phyloP scores from a whole-genome alignment of 1,140 invertebrate species.

The Conus ventricosus region DNA sequence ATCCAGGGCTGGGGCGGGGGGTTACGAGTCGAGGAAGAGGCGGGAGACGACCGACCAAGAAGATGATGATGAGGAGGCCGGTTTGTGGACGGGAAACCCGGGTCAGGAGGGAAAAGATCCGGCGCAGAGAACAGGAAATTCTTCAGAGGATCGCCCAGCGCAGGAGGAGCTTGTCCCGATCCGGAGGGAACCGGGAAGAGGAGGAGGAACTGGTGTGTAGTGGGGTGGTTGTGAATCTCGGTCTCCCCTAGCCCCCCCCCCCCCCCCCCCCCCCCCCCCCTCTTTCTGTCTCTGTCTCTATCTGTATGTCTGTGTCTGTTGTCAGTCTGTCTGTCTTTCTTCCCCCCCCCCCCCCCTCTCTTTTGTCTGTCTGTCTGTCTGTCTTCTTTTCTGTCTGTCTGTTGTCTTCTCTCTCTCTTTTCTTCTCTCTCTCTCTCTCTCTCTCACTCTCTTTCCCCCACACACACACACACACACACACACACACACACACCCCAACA shows the following conservation, averaged over 20 bases:
- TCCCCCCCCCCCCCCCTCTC: background rate
- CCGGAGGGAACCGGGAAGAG: slow-evolving; percentile 44
- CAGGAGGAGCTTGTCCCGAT: slow-evolving; percentile 65
- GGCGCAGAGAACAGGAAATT: slow-evolving; percentile 53
- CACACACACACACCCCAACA: background rate
- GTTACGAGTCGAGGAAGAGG: slow-evolving; percentile 34
- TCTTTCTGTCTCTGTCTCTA: background rate
- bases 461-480: background rate
- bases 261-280: background rate
- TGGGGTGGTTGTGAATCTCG: background rate
- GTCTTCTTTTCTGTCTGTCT: background rate
- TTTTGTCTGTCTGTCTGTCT: background rate
- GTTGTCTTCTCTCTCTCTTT: background rate
- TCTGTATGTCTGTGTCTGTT: slow-evolving; percentile 10
- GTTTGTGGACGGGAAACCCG: slow-evolving; percentile 32
- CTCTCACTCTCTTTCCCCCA: slow-evolving; percentile 1
- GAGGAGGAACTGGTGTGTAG: slow-evolving; percentile 58
- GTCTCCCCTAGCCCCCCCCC: background rate
- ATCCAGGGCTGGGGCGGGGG: slow-evolving; percentile 35
- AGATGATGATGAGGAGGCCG: slow-evolving; percentile 33
- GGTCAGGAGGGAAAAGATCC: slow-evolving; percentile 43
- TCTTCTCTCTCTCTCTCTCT: slow-evolving; percentile 11
- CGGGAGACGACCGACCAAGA: slow-evolving; percentile 35
- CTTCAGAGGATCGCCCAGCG: slow-evolving; percentile 57
- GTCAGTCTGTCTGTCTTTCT: background rate